Evolutionary conservation across 2,888 invertebrate genomes (phyloP), one percentile per base, ranked within the genome.

Genomic region (Cataglyphis albicans): DNA sequence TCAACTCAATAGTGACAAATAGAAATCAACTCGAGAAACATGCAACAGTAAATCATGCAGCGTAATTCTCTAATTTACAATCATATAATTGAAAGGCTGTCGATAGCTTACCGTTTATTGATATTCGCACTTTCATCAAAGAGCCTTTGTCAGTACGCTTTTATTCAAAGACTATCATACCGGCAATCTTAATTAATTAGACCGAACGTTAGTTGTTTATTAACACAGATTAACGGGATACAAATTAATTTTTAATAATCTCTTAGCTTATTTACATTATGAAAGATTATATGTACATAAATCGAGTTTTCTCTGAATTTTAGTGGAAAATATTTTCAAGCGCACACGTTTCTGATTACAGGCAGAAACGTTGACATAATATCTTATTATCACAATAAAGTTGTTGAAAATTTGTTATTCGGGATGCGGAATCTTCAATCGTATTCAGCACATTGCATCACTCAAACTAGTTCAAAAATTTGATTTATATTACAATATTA

Each of bases 211-310:
- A 38, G 7, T 59, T 59, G 21, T 74, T 74, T 74, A 74, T 74
- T 74, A 64, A 74, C 74, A 74, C 32, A 55, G 21, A 74, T 63
- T 63, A 29, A 63, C 18, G 38, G 44, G 38, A 72, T 72, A 72
- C 29, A 70, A 78, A 64, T 38, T 41, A 29, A 68, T 70, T 55
- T 18, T 12, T 35, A 65, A 75, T 64, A 29, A n/a, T 38, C 38
- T 25, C 7, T 18, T 48, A 48, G 5, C 41, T 78, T 70, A 78
- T 70, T 78, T 57, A 59, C 10, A 59, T 44, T 78, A 72, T 21
- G 25, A 72, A 72, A 78, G 32, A 68, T 4, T 70, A 32, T 44
- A 25, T 72, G 44, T 55, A 76, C 70, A 59, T 41, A 44, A 78
- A 59, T 70, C 57, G 41, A 78, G 12, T 55, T 52, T 52, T 29